A percentile compares a stretch with the other conserved stretches of the same genome.
Conservation (phyloP, 1,140 invertebrate species). For the Caenorhabditis inopinata region DNA sequence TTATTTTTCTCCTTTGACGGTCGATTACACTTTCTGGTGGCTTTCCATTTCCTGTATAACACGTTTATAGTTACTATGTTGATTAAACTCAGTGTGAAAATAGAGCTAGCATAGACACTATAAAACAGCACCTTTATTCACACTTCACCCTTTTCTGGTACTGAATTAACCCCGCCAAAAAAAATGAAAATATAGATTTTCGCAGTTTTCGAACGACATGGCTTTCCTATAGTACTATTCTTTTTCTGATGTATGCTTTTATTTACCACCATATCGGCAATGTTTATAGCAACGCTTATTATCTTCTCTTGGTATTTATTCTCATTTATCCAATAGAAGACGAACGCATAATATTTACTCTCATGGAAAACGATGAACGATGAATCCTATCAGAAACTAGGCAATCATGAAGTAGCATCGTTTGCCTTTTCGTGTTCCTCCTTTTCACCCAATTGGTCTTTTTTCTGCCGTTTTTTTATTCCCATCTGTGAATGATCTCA, state of each 20-base stretch:
- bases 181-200: constrained; percentile 15
- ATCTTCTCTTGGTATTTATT: neutral
- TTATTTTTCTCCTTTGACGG: constrained; percentile 18
- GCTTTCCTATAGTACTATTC: neutral
- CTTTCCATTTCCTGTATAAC: neutral
- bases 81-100: neutral
- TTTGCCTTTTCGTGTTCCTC: neutral
- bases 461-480: constrained; percentile 5
- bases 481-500: constrained; percentile 27
- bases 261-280: neutral
- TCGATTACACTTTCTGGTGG: constrained; percentile 22
- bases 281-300: neutral
- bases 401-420: neutral
- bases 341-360: neutral
- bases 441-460: constrained; percentile 17
- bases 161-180: constrained; percentile 1
- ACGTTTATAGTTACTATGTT: constrained; percentile 6
- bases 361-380: neutral
- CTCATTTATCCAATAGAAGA: neutral
- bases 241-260: neutral
- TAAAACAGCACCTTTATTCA: neutral
- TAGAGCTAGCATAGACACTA: neutral
- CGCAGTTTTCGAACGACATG: constrained; percentile 12
- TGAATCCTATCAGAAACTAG: too few species aligned
- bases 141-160: neutral